These are phyloP conservation scores for Asbolus verrucosus DNA, from an alignment of 1,140 invertebrate species.

Conservation along the genomic window DNA sequence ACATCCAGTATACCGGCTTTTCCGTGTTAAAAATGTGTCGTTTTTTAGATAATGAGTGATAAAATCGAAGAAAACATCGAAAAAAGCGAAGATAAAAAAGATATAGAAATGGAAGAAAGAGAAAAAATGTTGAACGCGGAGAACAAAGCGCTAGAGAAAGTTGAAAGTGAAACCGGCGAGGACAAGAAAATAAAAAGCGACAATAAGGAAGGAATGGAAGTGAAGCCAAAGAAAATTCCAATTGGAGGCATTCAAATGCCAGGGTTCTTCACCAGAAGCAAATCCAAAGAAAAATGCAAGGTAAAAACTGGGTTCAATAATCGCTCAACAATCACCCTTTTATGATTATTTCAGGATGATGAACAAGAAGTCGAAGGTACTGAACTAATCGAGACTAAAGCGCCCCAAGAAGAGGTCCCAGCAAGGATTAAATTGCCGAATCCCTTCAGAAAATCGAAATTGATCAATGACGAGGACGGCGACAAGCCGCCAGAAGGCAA, in stretches of 20 bases:
- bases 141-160: slow-evolving; percentile 66
- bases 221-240: slow-evolving; percentile 83
- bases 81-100: slow-evolving; percentile 77
- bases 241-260: slow-evolving; percentile 87
- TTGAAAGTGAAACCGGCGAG: slow-evolving; percentile 69
- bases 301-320: slow-evolving; percentile 61
- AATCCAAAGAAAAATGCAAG: slow-evolving; percentile 77
- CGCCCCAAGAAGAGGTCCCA: slow-evolving; percentile 57
- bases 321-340: background rate
- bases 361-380: slow-evolving; percentile 59
- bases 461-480: slow-evolving; percentile 56
- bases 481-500: slow-evolving; percentile 57
- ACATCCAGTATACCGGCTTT: slow-evolving; percentile 22
- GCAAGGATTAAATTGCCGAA: slow-evolving; percentile 63
- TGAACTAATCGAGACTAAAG: slow-evolving; percentile 61
- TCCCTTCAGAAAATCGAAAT: slow-evolving; percentile 64
- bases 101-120: slow-evolving; percentile 78
- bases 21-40: slow-evolving; percentile 10
- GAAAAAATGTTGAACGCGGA: slow-evolving; percentile 78
- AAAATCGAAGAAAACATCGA: slow-evolving; percentile 53
- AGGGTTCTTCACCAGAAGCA: slow-evolving; percentile 81
- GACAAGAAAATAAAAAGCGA: slow-evolving; percentile 69
- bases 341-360: slow-evolving; percentile 53
- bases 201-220: slow-evolving; percentile 75
- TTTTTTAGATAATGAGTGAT: slow-evolving; percentile 25